These are phyloP conservation scores for Cladopsammia gracilis DNA, from an alignment of 64 coral and sea anemone species.

Conservation along the genomic window DNA sequence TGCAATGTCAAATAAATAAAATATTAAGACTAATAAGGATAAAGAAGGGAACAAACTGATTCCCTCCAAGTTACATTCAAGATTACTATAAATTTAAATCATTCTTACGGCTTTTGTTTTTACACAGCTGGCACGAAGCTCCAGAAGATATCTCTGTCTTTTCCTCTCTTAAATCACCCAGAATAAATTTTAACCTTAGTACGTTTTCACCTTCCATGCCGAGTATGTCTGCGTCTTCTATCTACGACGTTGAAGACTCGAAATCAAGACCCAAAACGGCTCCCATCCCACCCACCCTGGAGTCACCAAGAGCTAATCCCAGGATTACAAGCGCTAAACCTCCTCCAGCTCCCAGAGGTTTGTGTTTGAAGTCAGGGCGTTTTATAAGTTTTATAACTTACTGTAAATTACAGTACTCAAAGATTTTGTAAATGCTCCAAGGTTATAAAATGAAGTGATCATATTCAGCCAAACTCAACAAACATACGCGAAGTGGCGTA, in stretches of 20 bases:
- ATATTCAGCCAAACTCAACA: no score
- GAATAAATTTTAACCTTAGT: neutral
- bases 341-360: conserved; percentile 75
- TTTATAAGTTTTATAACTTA: neutral
- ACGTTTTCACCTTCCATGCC: conserved; percentile 37
- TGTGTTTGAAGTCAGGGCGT: neutral
- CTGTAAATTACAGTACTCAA: no score
- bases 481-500: no score
- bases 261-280: conserved; percentile 76
- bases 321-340: conserved; percentile 92
- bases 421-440: no score
- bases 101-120: neutral
- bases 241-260: conserved; percentile 8
- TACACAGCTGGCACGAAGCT: neutral
- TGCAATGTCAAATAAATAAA: no score
- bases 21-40: no score
- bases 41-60: no score
- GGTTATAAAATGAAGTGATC: no score
- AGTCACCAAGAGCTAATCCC: conserved; percentile 88
- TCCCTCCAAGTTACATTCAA: no score
- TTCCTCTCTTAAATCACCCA: conserved; percentile 12
- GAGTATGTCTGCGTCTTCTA: neutral
- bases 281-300: conserved; percentile 83
- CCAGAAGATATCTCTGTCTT: neutral
- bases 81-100: neutral